Evolutionary conservation across 2,797 vertebrate species (phyloP).

Genomic region (Epinephelus awoara): DNA sequence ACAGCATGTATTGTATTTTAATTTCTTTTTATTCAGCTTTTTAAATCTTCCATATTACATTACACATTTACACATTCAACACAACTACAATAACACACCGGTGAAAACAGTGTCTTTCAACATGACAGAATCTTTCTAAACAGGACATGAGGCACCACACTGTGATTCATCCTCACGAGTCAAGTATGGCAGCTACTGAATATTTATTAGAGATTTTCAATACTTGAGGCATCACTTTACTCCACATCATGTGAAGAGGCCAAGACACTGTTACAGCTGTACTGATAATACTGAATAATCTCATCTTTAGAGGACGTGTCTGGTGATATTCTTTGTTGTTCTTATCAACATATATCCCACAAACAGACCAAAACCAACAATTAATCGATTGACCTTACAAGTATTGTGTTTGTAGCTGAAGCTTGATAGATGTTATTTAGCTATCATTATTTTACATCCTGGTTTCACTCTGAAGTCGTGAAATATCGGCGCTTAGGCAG

Average conservation of each 20-base stretch:
- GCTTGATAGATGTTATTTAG: background rate
- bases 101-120: background rate
- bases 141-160: background rate
- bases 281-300: background rate
- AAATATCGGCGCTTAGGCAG: no score
- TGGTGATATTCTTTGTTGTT: background rate
- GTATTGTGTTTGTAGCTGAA: background rate
- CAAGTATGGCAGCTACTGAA: background rate
- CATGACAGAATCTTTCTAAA: background rate
- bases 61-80: background rate
- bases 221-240: background rate
- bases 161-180: background rate
- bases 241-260: background rate
- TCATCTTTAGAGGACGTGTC: background rate
- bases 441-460: background rate
- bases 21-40: background rate
- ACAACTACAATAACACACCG: background rate
- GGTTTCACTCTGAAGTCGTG: no score
- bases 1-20: no score
- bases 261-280: background rate
- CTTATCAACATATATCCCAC: background rate
- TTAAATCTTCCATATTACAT: background rate
- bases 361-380: background rate
- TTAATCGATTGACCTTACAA: background rate
- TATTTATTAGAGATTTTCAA: background rate